Evolutionary conservation across 2,797 vertebrate species (phyloP), one percentile per base, ranked within the genome.

Genomic region (Liparis tanakae): DNA sequence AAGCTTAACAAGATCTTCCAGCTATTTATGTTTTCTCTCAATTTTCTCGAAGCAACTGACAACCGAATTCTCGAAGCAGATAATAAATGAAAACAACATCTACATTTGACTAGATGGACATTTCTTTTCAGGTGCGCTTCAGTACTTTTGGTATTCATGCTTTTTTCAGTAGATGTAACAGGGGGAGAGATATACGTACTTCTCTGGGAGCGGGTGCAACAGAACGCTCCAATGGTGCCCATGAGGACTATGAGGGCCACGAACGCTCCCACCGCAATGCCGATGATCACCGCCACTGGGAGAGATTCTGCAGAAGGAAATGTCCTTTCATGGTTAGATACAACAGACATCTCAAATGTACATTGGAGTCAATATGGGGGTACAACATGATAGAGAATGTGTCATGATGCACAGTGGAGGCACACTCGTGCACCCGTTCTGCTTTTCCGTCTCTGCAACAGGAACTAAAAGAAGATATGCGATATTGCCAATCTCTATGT

Each of bases 211-310:
- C 98, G 97, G 44, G 97, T 97, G 20, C 98, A 99, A 91, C 98
- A 99, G 94, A 99, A 99, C 3, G 98, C 97, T 43, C 97, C 96
- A 10, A 99, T 96, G 91, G 98, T 99, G 89, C 96, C 98, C 96
- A 99, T 95, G 86, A 99, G 93, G 83, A 99, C 96, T 67, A 99
- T 96, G 92, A 99, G 94, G 10, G 98, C 98, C 85, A 99, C 98
- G 0, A 98, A 97, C 0, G 97, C 98, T 81, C 98, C 98, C 65
- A 99, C 98, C 0, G 98, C 97, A 75, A 99, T 98, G 4, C 98
- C 98, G 18, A 99, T 99, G 94, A 99, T 98, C 93, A 99, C 98
- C 0, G 97, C 97, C 94, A 98, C 96, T 0, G 97, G 98, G 84
- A 99, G 96, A 1, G 98, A 96, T 81, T 99, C 98, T 99, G 96